A percentile compares a stretch with the other conserved stretches of the same genome.
Conservation (phyloP, 2,797 vertebrate species). For the Falco rusticolus region DNA sequence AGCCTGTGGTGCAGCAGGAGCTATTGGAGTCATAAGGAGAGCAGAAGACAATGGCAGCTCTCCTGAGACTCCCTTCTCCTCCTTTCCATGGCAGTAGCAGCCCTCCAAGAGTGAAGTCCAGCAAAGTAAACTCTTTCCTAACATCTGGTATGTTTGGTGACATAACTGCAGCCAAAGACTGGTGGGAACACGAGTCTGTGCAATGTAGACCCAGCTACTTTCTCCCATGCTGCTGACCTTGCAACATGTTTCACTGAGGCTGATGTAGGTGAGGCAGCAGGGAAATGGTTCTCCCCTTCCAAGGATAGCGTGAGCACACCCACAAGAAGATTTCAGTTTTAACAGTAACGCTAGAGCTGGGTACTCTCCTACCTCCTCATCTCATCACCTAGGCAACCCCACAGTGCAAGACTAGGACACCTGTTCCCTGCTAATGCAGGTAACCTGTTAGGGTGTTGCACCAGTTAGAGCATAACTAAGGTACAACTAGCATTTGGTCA, state of each 20-base stretch:
- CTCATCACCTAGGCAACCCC: background rate
- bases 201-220: background rate
- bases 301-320: background rate
- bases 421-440: background rate
- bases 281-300: background rate
- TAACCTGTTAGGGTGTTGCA: background rate
- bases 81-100: background rate
- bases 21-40: background rate
- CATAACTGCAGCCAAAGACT: background rate
- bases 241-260: background rate
- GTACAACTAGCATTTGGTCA: background rate
- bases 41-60: background rate
- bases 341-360: background rate
- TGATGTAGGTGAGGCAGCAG: accelerated
- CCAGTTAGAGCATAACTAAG: accelerated
- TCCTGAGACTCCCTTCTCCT: background rate
- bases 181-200: background rate
- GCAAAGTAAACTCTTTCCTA: background rate
- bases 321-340: background rate
- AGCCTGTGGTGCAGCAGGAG: background rate
- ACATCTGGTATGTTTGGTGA: background rate
- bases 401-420: background rate
- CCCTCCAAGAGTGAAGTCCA: background rate
- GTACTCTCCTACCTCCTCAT: background rate
- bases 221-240: background rate